These are phyloP conservation scores for Eurytoma adleriae DNA, from an alignment of 2,888 invertebrate genomes.

Conservation along the genomic window DNA sequence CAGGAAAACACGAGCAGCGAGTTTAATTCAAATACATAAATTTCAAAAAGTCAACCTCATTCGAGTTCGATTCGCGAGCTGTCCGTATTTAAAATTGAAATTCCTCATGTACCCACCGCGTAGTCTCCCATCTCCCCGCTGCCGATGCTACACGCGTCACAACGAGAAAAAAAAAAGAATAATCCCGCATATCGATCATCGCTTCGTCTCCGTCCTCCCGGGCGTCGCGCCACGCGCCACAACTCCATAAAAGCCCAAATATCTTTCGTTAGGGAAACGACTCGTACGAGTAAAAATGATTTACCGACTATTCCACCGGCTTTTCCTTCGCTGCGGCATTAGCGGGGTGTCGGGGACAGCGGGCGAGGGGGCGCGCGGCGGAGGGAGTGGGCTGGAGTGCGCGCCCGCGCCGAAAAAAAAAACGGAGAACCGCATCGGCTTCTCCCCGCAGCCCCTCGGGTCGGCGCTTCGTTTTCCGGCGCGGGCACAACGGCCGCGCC, in stretches of 20 bases:
- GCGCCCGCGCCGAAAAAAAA: neutral
- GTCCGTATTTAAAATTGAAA: slow-evolving; percentile 52
- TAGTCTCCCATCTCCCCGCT: slow-evolving; percentile 1
- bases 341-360: neutral
- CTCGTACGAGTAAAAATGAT: slow-evolving; percentile 39
- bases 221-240: neutral
- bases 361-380: neutral
- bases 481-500: neutral
- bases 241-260: slow-evolving; percentile 37
- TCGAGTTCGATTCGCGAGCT: slow-evolving; percentile 29
- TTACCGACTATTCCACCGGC: slow-evolving; percentile 27
- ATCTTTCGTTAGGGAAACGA: slow-evolving; percentile 40
- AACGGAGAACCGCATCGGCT: slow-evolving; percentile 16
- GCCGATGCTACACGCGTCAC: neutral
- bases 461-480: slow-evolving; percentile 6
- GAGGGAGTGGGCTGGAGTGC: neutral
- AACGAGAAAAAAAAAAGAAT: slow-evolving; percentile 40
- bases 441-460: neutral
- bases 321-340: slow-evolving; percentile 4
- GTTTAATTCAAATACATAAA: slow-evolving; percentile 28
- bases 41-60: slow-evolving; percentile 4
- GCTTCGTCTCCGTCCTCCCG: neutral
- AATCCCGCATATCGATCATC: slow-evolving; percentile 46
- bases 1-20: neutral
- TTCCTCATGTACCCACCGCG: slow-evolving; percentile 3